Conservation (phyloP, 1,140 invertebrate species). For the Episyrphus balteatus region DNA sequence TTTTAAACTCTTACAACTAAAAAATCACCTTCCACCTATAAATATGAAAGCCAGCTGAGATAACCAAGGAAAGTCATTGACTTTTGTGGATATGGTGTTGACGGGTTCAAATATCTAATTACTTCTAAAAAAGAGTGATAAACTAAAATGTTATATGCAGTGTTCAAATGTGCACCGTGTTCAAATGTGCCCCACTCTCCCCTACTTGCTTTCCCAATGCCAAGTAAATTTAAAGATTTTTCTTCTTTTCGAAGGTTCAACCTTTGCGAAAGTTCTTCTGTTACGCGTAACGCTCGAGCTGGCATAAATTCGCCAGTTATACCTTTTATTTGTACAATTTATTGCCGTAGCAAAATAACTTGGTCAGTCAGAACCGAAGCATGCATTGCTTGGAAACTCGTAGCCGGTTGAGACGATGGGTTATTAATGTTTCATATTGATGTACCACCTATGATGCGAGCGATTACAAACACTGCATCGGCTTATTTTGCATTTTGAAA, state of each 20-base stretch:
- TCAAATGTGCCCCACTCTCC: too few relatives aligned
- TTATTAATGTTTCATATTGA: neutral
- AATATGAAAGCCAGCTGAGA: too few relatives aligned
- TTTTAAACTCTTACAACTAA: too few relatives aligned
- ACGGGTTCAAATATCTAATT: too few relatives aligned
- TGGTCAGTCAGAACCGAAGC: neutral
- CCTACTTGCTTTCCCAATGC: too few relatives aligned
- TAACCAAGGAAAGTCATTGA: too few relatives aligned
- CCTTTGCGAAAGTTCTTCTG: constrained; percentile 1
- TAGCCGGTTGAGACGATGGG: neutral
- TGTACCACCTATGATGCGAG: neutral
- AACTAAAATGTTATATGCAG: too few relatives aligned
- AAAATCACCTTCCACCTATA: too few relatives aligned
- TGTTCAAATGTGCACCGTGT: too few relatives aligned
- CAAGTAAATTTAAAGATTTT: neutral
- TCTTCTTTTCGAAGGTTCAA: neutral
- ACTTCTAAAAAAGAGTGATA: too few relatives aligned
- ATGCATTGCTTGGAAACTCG: neutral
- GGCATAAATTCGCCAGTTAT: neutral
- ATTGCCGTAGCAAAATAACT: constrained; percentile 3
- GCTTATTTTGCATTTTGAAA: neutral
- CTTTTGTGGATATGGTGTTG: too few relatives aligned
- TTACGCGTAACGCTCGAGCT: constrained; percentile 4
- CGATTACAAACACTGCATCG: constrained; percentile 1
- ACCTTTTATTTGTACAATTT: neutral